A percentile compares a stretch with the other conserved stretches of the same genome.
Conservation (phyloP, 2,888 invertebrate genomes). For the Autographa pulchrina region DNA sequence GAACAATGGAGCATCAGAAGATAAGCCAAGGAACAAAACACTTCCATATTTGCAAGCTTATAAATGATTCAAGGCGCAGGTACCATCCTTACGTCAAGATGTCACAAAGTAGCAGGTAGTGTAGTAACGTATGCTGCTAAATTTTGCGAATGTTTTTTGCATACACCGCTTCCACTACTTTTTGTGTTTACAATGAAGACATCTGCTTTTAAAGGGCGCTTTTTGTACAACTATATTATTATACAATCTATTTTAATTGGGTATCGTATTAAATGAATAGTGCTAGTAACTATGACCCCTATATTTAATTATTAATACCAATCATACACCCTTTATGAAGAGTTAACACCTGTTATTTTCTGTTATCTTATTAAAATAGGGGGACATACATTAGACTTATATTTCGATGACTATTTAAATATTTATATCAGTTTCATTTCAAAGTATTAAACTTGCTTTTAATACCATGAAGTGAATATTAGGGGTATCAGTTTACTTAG, state of each 20-base stretch:
- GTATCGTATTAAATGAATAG: conserved; percentile 38
- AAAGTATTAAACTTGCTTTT: not conserved
- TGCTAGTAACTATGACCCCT: conserved; percentile 38
- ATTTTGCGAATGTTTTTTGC: conserved; percentile 83
- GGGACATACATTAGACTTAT: conserved; percentile 9
- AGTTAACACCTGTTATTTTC: conserved; percentile 45
- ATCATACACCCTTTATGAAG: conserved; percentile 21
- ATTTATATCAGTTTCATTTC: conserved; percentile 11
- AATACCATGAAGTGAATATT: not conserved
- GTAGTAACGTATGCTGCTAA: conserved; percentile 81
- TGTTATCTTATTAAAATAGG: conserved; percentile 23
- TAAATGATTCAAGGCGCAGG: conserved; percentile 65
- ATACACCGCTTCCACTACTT: conserved; percentile 70
- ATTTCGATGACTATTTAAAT: conserved; percentile 13
- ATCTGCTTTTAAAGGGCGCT: conserved; percentile 69
- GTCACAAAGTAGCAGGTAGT: conserved; percentile 88
- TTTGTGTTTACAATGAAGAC: conserved; percentile 77
- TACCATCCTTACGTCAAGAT: conserved; percentile 84
- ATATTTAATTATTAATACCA: conserved; percentile 32
- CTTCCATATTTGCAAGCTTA: conserved; percentile 49
- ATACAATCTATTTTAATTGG: conserved; percentile 56
- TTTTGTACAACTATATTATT: conserved; percentile 42
- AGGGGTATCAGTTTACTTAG: too few species aligned
- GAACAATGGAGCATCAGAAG: conserved; percentile 29
- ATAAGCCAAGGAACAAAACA: conserved; percentile 18